These are phyloP conservation scores for Caenorhabditis sp. DNA, from an alignment of 2,888 invertebrate species.

Conservation along the genomic window DNA sequence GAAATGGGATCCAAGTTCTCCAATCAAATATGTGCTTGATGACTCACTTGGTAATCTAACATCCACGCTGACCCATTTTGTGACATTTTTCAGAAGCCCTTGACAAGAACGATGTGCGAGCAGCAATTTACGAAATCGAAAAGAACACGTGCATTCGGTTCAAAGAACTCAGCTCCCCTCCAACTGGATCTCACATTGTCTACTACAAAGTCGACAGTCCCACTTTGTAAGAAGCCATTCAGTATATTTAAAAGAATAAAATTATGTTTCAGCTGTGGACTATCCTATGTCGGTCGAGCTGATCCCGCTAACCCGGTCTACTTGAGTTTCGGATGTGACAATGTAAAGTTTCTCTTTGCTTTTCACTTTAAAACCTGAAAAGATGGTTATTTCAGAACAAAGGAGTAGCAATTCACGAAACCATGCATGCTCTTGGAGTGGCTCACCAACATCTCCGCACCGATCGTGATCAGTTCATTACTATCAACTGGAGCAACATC, in stretches of 20 bases:
- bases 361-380: too few relatives aligned
- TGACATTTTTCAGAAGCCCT: slow-evolving; percentile 58
- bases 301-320: slow-evolving; percentile 76
- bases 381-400: slow-evolving; percentile 34
- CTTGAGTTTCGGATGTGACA: slow-evolving; percentile 74
- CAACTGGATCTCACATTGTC: slow-evolving; percentile 67
- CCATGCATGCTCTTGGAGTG: slow-evolving; percentile 75
- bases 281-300: slow-evolving; percentile 75
- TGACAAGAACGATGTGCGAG: slow-evolving; percentile 71
- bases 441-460: slow-evolving; percentile 76
- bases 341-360: too few relatives aligned
- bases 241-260: neutral
- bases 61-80: neutral
- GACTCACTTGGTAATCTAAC: slow-evolving; percentile 64
- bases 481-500: slow-evolving; percentile 76
- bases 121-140: slow-evolving; percentile 72
- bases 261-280: slow-evolving; percentile 71
- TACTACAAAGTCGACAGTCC: slow-evolving; percentile 73
- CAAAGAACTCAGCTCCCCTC: slow-evolving; percentile 62
- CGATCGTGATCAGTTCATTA: slow-evolving; percentile 72
- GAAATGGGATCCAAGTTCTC: slow-evolving; percentile 71
- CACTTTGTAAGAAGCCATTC: slow-evolving; percentile 63
- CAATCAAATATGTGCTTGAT: slow-evolving; percentile 74
- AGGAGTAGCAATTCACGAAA: slow-evolving; percentile 62
- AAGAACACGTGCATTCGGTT: slow-evolving; percentile 73